A percentile compares a stretch with the other conserved stretches of the same genome.
Evolutionary conservation across 2,888 invertebrate genomes (phyloP).

Genomic region (Abrostola tripartita): DNA sequence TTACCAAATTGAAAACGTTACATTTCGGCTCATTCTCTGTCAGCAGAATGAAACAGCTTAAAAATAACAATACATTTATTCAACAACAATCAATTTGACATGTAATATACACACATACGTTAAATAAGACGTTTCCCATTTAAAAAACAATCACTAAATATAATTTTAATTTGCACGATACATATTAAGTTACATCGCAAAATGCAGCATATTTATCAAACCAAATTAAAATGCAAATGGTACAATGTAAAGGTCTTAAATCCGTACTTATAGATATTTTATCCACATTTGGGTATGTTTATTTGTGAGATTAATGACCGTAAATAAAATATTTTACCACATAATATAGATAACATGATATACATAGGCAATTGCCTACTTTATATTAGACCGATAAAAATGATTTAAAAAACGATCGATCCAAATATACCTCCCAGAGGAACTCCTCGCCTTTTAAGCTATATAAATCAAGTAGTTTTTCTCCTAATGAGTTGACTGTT

Average conservation of each 20-base stretch:
- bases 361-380: neutral
- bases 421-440: constrained; percentile 10
- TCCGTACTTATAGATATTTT: too few species aligned
- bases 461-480: neutral
- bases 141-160: neutral
- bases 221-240: too few species aligned
- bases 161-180: neutral
- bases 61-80: constrained; percentile 13
- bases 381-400: neutral
- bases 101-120: constrained; percentile 16
- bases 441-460: neutral
- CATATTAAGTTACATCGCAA: neutral
- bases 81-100: constrained; percentile 26
- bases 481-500: constrained; percentile 7
- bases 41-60: too few species aligned
- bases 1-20: too few species aligned
- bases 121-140: constrained; percentile 13
- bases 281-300: too few species aligned
- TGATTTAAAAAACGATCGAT: neutral
- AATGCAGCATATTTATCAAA: too few species aligned
- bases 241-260: too few species aligned
- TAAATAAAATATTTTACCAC: too few species aligned
- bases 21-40: too few species aligned
- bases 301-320: too few species aligned
- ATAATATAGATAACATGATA: too few species aligned